These are phyloP conservation scores for Chymomyza amoena DNA, from an alignment of 2,888 invertebrate species.

Conservation along the genomic window DNA sequence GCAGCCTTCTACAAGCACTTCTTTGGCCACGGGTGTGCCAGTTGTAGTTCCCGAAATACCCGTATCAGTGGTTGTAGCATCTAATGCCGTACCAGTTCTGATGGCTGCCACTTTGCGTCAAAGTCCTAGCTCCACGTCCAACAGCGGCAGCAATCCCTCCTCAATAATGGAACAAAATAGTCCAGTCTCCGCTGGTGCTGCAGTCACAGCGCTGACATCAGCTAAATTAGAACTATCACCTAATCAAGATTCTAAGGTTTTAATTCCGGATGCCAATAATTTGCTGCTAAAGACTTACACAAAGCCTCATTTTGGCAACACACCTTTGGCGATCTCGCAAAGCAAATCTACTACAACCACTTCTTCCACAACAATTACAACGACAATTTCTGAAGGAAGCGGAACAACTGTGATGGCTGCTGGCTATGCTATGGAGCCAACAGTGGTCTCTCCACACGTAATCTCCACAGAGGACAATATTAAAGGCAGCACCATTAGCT, in stretches of 20 bases:
- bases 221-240: not conserved
- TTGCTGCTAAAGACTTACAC: slow-evolving; percentile 25
- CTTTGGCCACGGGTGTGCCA: slow-evolving; percentile 55
- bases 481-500: not conserved
- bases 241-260: not conserved
- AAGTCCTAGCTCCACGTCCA: slow-evolving; percentile 38
- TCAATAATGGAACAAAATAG: slow-evolving; percentile 9
- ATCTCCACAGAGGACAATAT: not conserved
- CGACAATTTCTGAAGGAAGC: not conserved
- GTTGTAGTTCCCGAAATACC: slow-evolving; percentile 73
- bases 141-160: slow-evolving; percentile 7
- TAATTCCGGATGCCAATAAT: slow-evolving; percentile 14
- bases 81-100: slow-evolving; percentile 53
- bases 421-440: not conserved
- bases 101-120: slow-evolving; percentile 51
- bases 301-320: not conserved
- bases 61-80: slow-evolving; percentile 68
- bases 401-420: not conserved
- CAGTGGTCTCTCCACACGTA: not conserved
- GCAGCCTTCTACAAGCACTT: not conserved
- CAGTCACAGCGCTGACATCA: slow-evolving; percentile 22
- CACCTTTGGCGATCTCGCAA: not conserved
- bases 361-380: not conserved
- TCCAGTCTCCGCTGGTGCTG: not conserved
- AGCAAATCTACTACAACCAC: not conserved